phyloP scores from a whole-genome alignment of 2,797 vertebrate species.

The Lerista edwardsae region DNA sequence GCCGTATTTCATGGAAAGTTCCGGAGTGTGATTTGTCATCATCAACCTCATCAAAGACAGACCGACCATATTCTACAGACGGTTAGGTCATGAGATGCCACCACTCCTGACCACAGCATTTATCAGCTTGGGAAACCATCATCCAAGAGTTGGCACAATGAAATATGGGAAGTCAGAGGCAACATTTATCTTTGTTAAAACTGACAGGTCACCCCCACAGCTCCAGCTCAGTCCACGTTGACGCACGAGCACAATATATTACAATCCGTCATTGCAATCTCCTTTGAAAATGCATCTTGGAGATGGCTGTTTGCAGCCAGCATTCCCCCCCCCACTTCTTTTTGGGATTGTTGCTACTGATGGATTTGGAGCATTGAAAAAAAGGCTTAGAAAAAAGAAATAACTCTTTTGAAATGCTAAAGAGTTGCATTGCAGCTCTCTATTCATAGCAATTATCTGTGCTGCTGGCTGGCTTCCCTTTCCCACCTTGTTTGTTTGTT shows the following conservation, averaged over 20 bases:
- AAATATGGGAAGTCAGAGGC: slow-evolving; percentile 60
- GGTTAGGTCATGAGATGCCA: slow-evolving; percentile 70
- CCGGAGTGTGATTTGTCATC: slow-evolving; percentile 70
- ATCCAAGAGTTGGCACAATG: slow-evolving; percentile 48
- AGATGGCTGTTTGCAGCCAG: slow-evolving; percentile 35
- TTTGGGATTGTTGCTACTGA: neutral
- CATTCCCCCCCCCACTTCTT: neutral
- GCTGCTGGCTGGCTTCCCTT: neutral
- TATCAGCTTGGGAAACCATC: slow-evolving; percentile 71
- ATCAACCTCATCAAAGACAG: slow-evolving; percentile 71
- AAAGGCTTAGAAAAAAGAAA: slow-evolving; percentile 5
- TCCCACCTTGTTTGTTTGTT: neutral
- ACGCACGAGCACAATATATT: slow-evolving; percentile 50
- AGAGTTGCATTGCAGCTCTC: neutral
- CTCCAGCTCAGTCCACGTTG: slow-evolving; percentile 63
- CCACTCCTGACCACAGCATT: slow-evolving; percentile 73
- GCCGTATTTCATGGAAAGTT: slow-evolving; percentile 66
- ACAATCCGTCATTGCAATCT: slow-evolving; percentile 57
- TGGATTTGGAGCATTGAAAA: slow-evolving; percentile 17
- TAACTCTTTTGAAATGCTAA: slow-evolving; percentile 24
- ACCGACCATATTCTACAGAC: slow-evolving; percentile 66
- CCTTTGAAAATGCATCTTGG: slow-evolving; percentile 55
- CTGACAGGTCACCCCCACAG: slow-evolving; percentile 58
- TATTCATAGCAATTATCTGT: slow-evolving; percentile 7
- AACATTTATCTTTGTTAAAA: slow-evolving; percentile 76